These are phyloP conservation scores for Trimorus sp. DNA, from an alignment of 2,888 invertebrate genomes.

Conservation along the genomic window DNA sequence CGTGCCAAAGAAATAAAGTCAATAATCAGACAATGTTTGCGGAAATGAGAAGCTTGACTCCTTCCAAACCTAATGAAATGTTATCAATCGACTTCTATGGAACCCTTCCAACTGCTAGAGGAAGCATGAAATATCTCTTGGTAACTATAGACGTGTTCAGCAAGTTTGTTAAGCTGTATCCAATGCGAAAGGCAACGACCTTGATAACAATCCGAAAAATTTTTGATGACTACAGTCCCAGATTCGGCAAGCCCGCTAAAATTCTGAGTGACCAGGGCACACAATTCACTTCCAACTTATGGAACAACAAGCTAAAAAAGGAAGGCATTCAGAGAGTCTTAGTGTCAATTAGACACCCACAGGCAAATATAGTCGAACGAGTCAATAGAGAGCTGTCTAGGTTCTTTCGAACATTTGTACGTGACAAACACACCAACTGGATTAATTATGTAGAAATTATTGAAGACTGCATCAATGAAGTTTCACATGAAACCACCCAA, in stretches of 20 bases:
- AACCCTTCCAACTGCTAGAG: slow-evolving; percentile 39
- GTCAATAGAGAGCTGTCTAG: slow-evolving; percentile 13
- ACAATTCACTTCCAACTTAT: slow-evolving; percentile 7
- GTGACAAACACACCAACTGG: not conserved
- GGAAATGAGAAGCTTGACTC: slow-evolving; percentile 13
- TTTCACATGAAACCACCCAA: slow-evolving; percentile 3
- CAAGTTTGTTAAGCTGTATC: slow-evolving; percentile 23
- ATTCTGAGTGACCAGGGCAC: slow-evolving; percentile 19
- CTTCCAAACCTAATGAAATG: slow-evolving; percentile 33
- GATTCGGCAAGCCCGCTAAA: slow-evolving; percentile 2
- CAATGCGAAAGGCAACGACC: slow-evolving; percentile 7
- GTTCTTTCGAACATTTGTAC: slow-evolving; percentile 6
- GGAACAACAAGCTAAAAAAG: not conserved
- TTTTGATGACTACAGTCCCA: slow-evolving; percentile 15
- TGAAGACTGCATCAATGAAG: slow-evolving; percentile 7
- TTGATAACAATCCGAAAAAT: not conserved
- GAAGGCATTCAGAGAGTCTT: slow-evolving; percentile 4
- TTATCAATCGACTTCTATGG: slow-evolving; percentile 60
- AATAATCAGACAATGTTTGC: slow-evolving; percentile 2
- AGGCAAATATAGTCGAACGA: slow-evolving; percentile 15
- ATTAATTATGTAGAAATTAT: not conserved
- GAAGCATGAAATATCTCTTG: not conserved
- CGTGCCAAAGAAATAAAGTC: slow-evolving; percentile 35
- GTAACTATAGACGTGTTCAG: slow-evolving; percentile 17
- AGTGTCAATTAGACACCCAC: slow-evolving; percentile 15